Base-by-base conservation (phyloP, 2,888 invertebrate genomes). In the Ommatoiulus sabulosus region DNA sequence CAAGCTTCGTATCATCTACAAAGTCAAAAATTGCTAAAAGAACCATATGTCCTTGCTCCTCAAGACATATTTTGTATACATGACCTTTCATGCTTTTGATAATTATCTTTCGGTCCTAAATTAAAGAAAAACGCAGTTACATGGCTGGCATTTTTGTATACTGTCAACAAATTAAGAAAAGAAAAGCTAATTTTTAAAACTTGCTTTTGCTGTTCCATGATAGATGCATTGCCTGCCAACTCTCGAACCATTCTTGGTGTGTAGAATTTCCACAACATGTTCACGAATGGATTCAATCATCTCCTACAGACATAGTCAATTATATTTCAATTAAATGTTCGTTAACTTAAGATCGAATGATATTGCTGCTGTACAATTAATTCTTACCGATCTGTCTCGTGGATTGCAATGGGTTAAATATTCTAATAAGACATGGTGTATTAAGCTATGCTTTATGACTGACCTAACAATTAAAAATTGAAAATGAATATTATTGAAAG, bases 1-100 rank as follows among this genome's bases (percentile, higher is more conserved):
- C 94, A 0, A 98, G 94, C 88, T 97, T 96, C 0, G 98, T 99
- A 92, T 99, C 99, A 92, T 99, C 99, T 0, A 98, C 95, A 0
- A 95, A 94, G 92, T 99, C 98, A 90, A 98, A 95, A 90, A 98
- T 94, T 0, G 97, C 95, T 90, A 98, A 93, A 44, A 99, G 93
- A 43, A 97, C 94, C 46, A 96, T 93, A 92, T 98, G 96, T 0
- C 98, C 98, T 90, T 97, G 95, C 92, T 98, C 97, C 91, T 98
- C 98, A 90, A 95, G 95, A 88, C 96, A 95, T 12, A 98, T 94
- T 89, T 96, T 95, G 5, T 95, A 93, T 0, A 97, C 94, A 92
- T 97, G 96, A 90, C 96, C 96, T 92, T 98, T 98, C 44, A 99
- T 94, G 87, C 95, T 95, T 94, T 98, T 98, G 90, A 99, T 94